Conservation (phyloP, 2,797 vertebrate species). For the Ctenopoma multispine region DNA sequence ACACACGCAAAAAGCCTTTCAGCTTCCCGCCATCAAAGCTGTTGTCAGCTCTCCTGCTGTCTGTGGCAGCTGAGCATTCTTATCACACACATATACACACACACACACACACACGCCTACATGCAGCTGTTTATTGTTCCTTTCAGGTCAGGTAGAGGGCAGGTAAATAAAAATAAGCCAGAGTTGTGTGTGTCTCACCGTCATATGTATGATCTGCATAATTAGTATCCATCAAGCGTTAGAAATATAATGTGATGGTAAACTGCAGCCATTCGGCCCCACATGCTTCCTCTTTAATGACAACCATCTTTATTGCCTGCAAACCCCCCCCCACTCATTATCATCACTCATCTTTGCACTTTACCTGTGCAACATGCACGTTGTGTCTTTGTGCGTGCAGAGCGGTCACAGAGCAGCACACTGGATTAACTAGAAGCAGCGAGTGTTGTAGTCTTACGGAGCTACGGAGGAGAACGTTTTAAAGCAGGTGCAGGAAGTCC, state of each 20-base stretch:
- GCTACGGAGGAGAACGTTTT: conserved; percentile 4
- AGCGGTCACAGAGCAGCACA: not conserved
- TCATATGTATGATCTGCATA: conserved; percentile 7
- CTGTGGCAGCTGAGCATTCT: conserved; percentile 42
- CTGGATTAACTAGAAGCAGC: conserved; percentile 22
- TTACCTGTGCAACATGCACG: not conserved
- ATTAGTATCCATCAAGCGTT: conserved; percentile 16
- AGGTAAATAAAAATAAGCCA: conserved; percentile 20
- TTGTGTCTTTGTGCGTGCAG: not conserved
- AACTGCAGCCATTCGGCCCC: conserved; percentile 18
- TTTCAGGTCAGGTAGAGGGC: conserved; percentile 32
- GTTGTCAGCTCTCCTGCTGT: conserved; percentile 18
- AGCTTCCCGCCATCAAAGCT: conserved; percentile 48
- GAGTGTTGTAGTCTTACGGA: conserved; percentile 3
- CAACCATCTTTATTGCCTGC: not conserved
- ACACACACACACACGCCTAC: conserved; percentile 5
- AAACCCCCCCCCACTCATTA: conserved; percentile 14
- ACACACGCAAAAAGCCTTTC: conserved; percentile 20
- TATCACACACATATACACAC: conserved; percentile 11
- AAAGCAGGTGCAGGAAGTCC: conserved; percentile 22
- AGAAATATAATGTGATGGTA: conserved; percentile 31
- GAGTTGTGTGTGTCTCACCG: conserved; percentile 15
- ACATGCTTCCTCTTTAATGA: conserved; percentile 14
- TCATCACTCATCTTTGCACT: conserved; percentile 1
- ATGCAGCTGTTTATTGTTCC: conserved; percentile 38